phyloP scores from a whole-genome alignment of 2,113 vertebrate genomes.

The Erpornis zantholeuca region DNA sequence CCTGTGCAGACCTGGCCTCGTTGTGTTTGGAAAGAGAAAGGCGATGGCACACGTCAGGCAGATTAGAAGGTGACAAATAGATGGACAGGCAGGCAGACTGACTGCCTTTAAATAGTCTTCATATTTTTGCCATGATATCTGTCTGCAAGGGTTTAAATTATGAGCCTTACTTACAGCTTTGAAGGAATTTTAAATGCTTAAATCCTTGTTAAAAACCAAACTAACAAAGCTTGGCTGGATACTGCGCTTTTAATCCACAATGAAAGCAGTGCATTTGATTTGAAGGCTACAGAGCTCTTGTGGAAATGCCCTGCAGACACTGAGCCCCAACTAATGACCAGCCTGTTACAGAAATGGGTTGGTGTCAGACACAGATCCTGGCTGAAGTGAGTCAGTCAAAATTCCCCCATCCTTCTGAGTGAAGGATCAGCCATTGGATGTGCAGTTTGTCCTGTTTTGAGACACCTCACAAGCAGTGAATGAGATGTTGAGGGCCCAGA shows the following conservation, averaged over 20 bases:
- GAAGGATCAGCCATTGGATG: neutral
- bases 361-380: neutral
- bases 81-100: neutral
- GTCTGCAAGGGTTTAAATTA: neutral
- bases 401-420: neutral
- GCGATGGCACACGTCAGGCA: neutral
- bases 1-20: neutral
- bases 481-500: neutral
- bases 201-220: conserved; percentile 6
- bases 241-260: neutral
- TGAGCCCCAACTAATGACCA: neutral
- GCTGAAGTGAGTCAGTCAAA: neutral
- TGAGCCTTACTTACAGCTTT: neutral
- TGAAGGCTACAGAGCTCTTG: neutral
- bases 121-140: neutral
- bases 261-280: neutral
- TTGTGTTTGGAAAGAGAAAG: neutral
- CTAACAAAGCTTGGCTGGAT: neutral
- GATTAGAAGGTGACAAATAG: conserved; percentile 10
- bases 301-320: neutral
- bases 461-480: neutral
- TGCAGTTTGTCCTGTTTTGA: neutral
- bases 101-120: neutral
- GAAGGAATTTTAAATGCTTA: conserved; percentile 23
- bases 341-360: neutral